phyloP scores from a whole-genome alignment of 2,797 vertebrate species.

The Semaprochilodus insignis region DNA sequence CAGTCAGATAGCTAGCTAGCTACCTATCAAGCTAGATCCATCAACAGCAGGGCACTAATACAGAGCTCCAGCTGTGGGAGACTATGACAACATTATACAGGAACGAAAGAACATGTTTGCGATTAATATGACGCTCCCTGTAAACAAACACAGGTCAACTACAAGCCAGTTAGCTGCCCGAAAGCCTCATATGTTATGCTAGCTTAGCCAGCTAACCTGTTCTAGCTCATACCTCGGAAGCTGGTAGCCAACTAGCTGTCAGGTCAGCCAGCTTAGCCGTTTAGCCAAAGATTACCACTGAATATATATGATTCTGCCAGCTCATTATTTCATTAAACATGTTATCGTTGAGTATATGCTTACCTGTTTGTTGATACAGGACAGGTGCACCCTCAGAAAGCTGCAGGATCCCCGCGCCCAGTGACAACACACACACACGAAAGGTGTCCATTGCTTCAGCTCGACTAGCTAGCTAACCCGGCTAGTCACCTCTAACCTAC shows the following conservation, averaged over 20 bases:
- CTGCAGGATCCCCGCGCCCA: conserved; percentile 71
- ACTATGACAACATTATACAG: not conserved
- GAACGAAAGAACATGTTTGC: not conserved
- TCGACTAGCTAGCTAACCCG: conserved; percentile 63
- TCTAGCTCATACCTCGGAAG: not conserved
- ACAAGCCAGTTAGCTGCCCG: not conserved
- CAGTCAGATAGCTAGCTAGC: not conserved
- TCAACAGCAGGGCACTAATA: not conserved
- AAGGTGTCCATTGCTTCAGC: conserved; percentile 75
- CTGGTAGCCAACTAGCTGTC: not conserved
- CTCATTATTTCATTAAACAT: not conserved
- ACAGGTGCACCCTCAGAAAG: conserved; percentile 74
- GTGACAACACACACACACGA: conserved; percentile 73
- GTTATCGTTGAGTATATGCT: conserved; percentile 28
- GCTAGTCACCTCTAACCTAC: conserved; percentile 57
- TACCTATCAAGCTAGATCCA: not conserved
- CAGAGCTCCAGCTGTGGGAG: not conserved
- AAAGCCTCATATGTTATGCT: too few species aligned
- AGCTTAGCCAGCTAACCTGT: not conserved
- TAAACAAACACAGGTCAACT: conserved; percentile 18
- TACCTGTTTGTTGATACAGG: conserved; percentile 72
- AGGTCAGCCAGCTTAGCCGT: not conserved
- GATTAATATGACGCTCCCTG: not conserved
- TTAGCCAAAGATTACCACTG: not conserved
- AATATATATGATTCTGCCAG: not conserved